phyloP scores from a whole-genome alignment of 2,113 vertebrate genomes.

The Oceanites oceanicus region DNA sequence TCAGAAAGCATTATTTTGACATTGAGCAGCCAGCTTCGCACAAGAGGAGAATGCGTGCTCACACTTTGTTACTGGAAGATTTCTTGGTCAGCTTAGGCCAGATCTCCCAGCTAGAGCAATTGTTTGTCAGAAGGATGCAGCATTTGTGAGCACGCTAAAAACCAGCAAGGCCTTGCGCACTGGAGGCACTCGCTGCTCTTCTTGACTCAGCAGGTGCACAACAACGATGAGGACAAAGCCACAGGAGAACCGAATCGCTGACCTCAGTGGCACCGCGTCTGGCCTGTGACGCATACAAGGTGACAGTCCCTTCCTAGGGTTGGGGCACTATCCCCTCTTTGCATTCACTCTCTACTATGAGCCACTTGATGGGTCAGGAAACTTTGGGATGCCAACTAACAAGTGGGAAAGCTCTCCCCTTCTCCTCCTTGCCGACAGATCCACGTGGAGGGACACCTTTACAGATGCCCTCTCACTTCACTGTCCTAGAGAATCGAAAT shows the following conservation, averaged over 20 bases:
- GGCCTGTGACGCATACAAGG: neutral
- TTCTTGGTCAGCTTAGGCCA: neutral
- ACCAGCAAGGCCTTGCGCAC: neutral
- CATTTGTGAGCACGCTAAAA: neutral
- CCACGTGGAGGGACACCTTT: neutral
- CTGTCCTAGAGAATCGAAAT: neutral
- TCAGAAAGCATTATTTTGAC: neutral
- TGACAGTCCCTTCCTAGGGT: neutral
- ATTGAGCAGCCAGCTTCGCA: neutral
- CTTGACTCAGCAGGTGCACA: neutral
- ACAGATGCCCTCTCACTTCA: neutral
- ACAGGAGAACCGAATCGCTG: neutral
- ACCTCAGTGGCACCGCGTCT: neutral
- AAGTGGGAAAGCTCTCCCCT: neutral
- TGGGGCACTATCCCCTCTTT: neutral
- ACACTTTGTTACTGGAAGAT: neutral
- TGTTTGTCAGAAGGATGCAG: neutral
- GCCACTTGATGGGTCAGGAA: neutral
- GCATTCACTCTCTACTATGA: neutral
- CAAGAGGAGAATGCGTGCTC: neutral
- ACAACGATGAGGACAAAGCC: neutral
- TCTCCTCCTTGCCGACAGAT: neutral
- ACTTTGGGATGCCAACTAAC: neutral
- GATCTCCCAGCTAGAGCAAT: neutral
- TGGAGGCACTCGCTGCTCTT: neutral